Conservation (phyloP, 2,888 invertebrate species). For the Morpho achilles region DNA sequence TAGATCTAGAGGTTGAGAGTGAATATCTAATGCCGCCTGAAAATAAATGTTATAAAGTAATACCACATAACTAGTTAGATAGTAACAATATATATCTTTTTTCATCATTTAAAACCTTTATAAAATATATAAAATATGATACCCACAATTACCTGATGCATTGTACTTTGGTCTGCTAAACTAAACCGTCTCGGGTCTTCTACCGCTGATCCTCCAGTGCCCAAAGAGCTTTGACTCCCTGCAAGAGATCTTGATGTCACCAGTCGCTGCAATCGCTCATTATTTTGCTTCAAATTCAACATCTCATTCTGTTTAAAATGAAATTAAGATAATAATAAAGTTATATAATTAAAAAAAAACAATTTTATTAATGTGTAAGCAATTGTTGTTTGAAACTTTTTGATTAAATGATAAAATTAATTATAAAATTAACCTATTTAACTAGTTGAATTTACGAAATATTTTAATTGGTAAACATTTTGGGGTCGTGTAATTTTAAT, state of each 20-base stretch:
- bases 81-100: not conserved
- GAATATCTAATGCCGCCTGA: conserved; percentile 65
- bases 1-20: conserved; percentile 67
- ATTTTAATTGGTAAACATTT: too few species aligned
- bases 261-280: conserved; percentile 94
- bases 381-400: too few species aligned
- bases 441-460: too few species aligned
- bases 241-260: conserved; percentile 84
- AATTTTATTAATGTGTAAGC: too few species aligned
- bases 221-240: conserved; percentile 81
- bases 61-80: too few species aligned
- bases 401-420: too few species aligned
- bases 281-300: conserved; percentile 97
- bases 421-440: too few species aligned
- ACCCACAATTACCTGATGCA: conserved; percentile 60
- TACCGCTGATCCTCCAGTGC: conserved; percentile 66
- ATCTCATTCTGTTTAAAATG: conserved; percentile 88
- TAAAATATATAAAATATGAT: not conserved
- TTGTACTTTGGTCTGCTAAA: conserved; percentile 76
- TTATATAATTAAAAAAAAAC: too few species aligned
- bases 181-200: conserved; percentile 81
- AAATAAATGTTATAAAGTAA: conserved; percentile 15
- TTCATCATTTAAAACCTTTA: not conserved
- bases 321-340: too few species aligned
- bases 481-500: too few species aligned